Conservation (phyloP, 2,797 vertebrate species). For the Hemibagrus guttatus region DNA sequence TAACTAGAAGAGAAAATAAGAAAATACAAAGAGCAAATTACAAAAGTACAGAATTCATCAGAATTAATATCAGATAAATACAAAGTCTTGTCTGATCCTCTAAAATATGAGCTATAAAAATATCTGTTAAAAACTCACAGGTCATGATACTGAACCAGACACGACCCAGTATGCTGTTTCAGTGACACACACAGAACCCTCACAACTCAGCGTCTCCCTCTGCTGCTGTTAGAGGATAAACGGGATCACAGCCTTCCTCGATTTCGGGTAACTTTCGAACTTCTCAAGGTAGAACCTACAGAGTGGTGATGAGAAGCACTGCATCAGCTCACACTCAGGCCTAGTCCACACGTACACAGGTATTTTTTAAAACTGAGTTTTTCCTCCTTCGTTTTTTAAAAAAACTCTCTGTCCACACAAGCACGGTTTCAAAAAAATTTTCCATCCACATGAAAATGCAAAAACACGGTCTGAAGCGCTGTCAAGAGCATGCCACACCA, state of each 20-base stretch:
- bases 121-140: not conserved
- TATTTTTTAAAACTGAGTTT: no score
- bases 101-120: not conserved
- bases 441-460: no score
- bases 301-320: not conserved
- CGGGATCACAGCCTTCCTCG: slow-evolving; percentile 72
- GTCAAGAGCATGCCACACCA: no score
- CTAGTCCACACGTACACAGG: no score
- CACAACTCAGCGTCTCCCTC: not conserved
- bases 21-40: not conserved
- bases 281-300: slow-evolving; percentile 69
- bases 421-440: no score
- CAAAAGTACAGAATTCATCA: not conserved
- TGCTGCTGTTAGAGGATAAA: slow-evolving; percentile 65
- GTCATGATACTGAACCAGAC: not conserved
- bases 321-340: not conserved
- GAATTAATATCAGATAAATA: not conserved
- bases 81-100: no score
- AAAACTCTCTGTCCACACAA: no score
- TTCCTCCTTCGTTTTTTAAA: no score
- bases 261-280: slow-evolving; percentile 70
- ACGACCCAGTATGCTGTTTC: not conserved
- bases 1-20: no score
- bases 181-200: not conserved
- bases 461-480: no score